Conservation (phyloP, 2,888 invertebrate species). For the Papilio protenor region DNA sequence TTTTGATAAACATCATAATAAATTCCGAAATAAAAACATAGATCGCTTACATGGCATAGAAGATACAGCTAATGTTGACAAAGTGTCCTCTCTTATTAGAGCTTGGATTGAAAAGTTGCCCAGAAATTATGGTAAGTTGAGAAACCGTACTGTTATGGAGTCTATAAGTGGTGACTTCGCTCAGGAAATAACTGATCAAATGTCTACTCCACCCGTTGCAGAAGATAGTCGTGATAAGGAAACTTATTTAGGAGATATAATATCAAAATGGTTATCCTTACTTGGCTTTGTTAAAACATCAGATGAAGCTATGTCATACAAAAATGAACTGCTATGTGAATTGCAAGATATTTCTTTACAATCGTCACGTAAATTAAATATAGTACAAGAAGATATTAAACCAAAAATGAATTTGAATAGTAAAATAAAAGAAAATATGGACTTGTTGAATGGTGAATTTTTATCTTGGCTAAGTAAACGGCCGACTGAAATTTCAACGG, state of each 20-base stretch:
- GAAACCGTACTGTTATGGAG: background rate
- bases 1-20: constrained; percentile 4
- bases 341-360: background rate
- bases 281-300: constrained; percentile 18
- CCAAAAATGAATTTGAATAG: background rate
- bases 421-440: background rate
- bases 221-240: constrained; percentile 6
- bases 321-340: constrained; percentile 10
- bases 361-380: background rate
- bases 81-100: constrained; percentile 12
- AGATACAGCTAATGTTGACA: background rate
- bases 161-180: background rate
- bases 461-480: constrained; percentile 7
- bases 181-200: background rate
- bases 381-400: background rate
- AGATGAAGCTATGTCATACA: background rate
- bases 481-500: background rate
- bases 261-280: constrained; percentile 15
- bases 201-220: background rate
- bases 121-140: background rate
- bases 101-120: constrained; percentile 13
- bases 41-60: background rate
- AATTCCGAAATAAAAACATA: background rate
- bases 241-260: constrained; percentile 1
- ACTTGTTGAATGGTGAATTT: constrained; percentile 3